Percentiles rank a stretch among this genome's conserved stretches.
Evolutionary conservation across 2,888 invertebrate genomes (phyloP).

Genomic region (Epinotia demarniana): DNA sequence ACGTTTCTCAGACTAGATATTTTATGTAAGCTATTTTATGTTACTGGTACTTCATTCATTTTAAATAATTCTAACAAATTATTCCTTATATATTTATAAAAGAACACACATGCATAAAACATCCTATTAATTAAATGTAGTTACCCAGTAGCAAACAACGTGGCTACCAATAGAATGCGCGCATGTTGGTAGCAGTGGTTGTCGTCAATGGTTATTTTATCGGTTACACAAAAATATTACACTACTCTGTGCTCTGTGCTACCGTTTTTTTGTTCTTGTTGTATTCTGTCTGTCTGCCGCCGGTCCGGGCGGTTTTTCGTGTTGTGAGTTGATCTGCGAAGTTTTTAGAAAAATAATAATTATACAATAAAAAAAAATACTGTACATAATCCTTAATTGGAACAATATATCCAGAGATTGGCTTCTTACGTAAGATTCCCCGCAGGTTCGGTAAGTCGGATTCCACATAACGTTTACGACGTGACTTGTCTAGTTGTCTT

Average conservation of each 20-base stretch:
- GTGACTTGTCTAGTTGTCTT: background rate
- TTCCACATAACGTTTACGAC: background rate
- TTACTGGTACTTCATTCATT: no score
- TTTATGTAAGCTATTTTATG: background rate
- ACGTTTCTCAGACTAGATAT: background rate
- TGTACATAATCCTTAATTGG: background rate
- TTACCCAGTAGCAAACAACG: background rate
- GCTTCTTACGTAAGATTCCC: background rate
- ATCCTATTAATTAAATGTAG: no score
- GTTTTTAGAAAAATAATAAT: background rate
- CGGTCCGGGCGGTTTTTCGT: background rate
- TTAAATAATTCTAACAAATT: no score
- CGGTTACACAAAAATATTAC: background rate
- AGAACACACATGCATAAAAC: no score
- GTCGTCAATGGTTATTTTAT: background rate
- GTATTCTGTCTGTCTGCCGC: background rate
- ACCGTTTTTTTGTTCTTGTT: background rate
- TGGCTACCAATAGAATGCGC: background rate
- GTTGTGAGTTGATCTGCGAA: background rate
- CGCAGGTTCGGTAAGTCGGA: background rate
- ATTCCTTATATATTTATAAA: no score
- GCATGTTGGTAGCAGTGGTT: background rate
- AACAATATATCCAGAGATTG: background rate
- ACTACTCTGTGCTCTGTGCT: background rate
- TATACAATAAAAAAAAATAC: background rate